Evolutionary conservation across 2,113 vertebrate genomes (phyloP), one percentile per base, ranked within the genome.

Genomic region (Gadus macrocephalus): DNA sequence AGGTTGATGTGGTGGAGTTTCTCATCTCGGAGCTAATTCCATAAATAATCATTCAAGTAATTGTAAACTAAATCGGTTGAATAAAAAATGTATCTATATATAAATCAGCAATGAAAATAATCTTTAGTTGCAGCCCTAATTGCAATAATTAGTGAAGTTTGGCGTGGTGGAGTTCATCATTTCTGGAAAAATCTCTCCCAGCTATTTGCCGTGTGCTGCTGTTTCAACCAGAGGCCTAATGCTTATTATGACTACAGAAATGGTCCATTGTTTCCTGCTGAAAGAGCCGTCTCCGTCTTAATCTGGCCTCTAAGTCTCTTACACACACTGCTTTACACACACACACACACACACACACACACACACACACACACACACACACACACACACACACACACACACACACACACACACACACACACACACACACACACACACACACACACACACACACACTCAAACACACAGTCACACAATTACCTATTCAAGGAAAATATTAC

Each of bases 211-310:
- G 68, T 77, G 60, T 84, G 85, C 78, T 72, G 75, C 80, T 76
- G 55, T 53, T 38, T 63, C 63, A 71, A 69, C 86, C 83, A 80
- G 75, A 75, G 84, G 81, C 83, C 83, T 88, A 89, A 83, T 81
- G 79, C 83, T 88, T 77, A 85, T 91, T 86, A 89, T 83, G 80
- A 72, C 78, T 76, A 49, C 69, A 91, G 87, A 85, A 91, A 89
- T 85, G 82, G 80, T 71, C 78, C 87, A 91, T 92, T 93, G 92
- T 92, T 89, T 85, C 69, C 76, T 53, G 70, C 76, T 91, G 85
- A 91, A 91, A 83, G 79, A 86, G 77, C 55, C 64, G 86, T 77
- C 82, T 89, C 87, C 85, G 80, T 83, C 85, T 84, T 91, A 92
- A 91, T 90, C 87, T 81, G 80, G 84, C 78, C 83, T 83, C 82